phyloP scores from a whole-genome alignment of 2,888 invertebrate species.

The Volucella inflata region DNA sequence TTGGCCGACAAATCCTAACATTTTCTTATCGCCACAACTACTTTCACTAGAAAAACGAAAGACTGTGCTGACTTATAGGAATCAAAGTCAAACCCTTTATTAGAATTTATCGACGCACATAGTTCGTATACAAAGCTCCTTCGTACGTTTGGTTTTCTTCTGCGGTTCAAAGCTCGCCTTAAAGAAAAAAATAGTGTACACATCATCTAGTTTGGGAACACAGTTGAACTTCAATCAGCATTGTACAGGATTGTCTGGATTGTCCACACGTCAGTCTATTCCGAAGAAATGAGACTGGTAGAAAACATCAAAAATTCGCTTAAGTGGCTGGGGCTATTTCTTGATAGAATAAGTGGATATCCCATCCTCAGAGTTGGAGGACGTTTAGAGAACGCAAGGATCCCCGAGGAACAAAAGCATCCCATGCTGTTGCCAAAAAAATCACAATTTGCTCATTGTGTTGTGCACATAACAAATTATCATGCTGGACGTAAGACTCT shows the following conservation, averaged over 20 bases:
- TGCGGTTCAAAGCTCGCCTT: too few relatives aligned
- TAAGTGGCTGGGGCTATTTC: not conserved
- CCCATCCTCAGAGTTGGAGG: slow-evolving; percentile 53
- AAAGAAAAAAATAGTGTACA: too few relatives aligned
- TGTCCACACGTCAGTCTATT: not conserved
- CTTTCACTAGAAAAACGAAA: too few relatives aligned
- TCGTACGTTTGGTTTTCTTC: too few relatives aligned
- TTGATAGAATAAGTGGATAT: slow-evolving; percentile 32
- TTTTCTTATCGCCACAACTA: too few relatives aligned
- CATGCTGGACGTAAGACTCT: slow-evolving; percentile 51
- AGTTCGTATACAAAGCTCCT: too few relatives aligned
- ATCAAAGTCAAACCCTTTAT: too few relatives aligned
- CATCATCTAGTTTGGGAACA: slow-evolving; percentile 5
- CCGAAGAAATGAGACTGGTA: not conserved
- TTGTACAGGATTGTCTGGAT: slow-evolving; percentile 6
- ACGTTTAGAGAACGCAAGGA: not conserved
- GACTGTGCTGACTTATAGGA: too few relatives aligned
- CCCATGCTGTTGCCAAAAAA: not conserved
- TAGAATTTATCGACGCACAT: too few relatives aligned
- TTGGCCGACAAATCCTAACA: too few relatives aligned
- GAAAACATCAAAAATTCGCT: not conserved
- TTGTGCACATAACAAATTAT: not conserved
- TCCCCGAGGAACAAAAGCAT: not conserved
- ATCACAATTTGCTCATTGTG: not conserved
- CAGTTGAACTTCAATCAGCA: slow-evolving; percentile 2